These are phyloP conservation scores for Lepidocyrtoides sp. DNA, from an alignment of 2,888 invertebrate species.

Conservation along the genomic window DNA sequence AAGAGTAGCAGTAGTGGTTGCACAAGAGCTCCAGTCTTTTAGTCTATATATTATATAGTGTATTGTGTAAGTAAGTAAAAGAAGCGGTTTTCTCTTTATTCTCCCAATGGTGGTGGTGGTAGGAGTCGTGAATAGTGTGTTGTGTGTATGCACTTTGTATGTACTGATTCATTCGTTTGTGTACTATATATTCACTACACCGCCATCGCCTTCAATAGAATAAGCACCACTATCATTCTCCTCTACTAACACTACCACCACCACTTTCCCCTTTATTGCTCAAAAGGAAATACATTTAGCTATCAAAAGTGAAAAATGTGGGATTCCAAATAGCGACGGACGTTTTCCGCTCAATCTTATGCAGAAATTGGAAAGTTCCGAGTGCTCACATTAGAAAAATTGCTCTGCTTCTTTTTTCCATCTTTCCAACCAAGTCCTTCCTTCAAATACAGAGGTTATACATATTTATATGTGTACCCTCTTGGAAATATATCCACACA, in stretches of 20 bases:
- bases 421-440: constrained; percentile 45
- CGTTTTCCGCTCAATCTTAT: constrained; percentile 85
- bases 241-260: not conserved
- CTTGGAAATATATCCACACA: constrained; percentile 1
- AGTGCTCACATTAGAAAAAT: constrained; percentile 85
- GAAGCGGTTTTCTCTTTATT: constrained; percentile 54
- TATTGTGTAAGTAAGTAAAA: constrained; percentile 8
- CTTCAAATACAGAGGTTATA: constrained; percentile 33
- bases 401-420: constrained; percentile 77
- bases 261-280: constrained; percentile 75
- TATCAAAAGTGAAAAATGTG: constrained; percentile 85
- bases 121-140: not conserved
- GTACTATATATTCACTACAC: not conserved
- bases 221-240: not conserved
- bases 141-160: not conserved
- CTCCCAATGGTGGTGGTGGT: constrained; percentile 6
- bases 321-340: constrained; percentile 84
- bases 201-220: no score
- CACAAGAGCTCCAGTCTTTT: not conserved
- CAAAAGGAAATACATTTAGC: constrained; percentile 84
- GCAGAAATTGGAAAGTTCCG: constrained; percentile 85
- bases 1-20: constrained; percentile 10
- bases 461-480: not conserved
- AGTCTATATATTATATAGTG: not conserved
- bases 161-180: constrained; percentile 40